Base-by-base conservation (phyloP, 2,797 vertebrate species). In the Peromyscus melanophrys region DNA sequence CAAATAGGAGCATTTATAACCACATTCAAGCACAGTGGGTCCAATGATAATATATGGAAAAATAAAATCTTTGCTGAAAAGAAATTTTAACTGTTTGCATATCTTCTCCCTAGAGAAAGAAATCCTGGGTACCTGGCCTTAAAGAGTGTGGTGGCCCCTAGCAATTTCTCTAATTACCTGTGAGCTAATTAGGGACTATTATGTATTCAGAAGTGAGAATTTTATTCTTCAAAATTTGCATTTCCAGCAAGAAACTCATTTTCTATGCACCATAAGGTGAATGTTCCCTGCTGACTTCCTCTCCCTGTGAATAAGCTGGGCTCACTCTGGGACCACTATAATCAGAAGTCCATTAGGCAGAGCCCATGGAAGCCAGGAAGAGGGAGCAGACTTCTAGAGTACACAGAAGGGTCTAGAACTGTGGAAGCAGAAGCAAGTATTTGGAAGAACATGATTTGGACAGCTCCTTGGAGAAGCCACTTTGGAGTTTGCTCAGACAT, bases 161-260 rank as follows among this genome's bases (percentile, higher is more conserved):
- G 97, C 97, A 98, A 97, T 96, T 96, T 92, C 93, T 94, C 59
- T 97, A 98, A 97, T 98, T 98, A 98, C 96, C 82, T 95, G 78
- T 87, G 88, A 97, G 96, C 61, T 98, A 97, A 98, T 98, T 98
- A 97, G 96, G 97, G 97, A 97, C 95, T 91, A 87, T 97, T 98
- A 95, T 82, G 52, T 81, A 96, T 96, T 96, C 97, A 96, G 80
- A 96, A 97, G 96, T 88, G 82, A 97, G 96, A 97, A 90, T 93
- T 96, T 85, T 89, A 89, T 95, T 91, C 83, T 96, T 94, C 55
- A 87, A 14, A 92, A 95, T 96, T 96, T 96, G 90, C 90, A 96
- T 96, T 95, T 96, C 65, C 55, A 95, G 85, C 1, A 0, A 82
- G 65, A 40, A 67, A 65, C 77, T 97, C 89, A 78, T 97, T 95